These are phyloP conservation scores for Fringilla coelebs DNA, from an alignment of 2,797 vertebrate genomes.

Conservation along the genomic window DNA sequence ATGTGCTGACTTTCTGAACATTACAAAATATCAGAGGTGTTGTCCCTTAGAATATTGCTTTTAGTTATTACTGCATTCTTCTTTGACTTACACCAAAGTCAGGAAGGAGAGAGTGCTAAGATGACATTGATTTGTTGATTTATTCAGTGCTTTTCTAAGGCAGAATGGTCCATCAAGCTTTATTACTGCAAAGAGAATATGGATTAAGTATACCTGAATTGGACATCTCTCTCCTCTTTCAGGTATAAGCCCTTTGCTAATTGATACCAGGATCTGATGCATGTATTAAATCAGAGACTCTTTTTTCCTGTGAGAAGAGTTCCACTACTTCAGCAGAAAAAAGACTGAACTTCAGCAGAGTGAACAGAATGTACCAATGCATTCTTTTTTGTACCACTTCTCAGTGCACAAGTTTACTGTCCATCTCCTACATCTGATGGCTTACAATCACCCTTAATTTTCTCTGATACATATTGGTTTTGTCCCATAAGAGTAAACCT, in stretches of 20 bases:
- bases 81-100: not conserved
- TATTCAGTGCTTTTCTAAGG: not conserved
- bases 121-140: not conserved
- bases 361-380: not conserved
- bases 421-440: not conserved
- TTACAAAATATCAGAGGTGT: not conserved
- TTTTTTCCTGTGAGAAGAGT: not conserved
- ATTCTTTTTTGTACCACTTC: not conserved
- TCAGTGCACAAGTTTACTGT: not conserved
- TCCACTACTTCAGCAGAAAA: not conserved
- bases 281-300: not conserved
- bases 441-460: not conserved
- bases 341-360: not conserved
- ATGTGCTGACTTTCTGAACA: not conserved
- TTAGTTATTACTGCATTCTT: not conserved
- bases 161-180: not conserved
- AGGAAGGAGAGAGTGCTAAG: not conserved
- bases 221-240: not conserved
- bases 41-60: not conserved
- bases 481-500: not conserved
- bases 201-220: not conserved
- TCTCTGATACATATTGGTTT: not conserved
- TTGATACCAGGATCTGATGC: not conserved
- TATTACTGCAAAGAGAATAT: not conserved
- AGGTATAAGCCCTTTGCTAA: not conserved